phyloP scores from a whole-genome alignment of 2,888 invertebrate species.

The Patella depressa region DNA sequence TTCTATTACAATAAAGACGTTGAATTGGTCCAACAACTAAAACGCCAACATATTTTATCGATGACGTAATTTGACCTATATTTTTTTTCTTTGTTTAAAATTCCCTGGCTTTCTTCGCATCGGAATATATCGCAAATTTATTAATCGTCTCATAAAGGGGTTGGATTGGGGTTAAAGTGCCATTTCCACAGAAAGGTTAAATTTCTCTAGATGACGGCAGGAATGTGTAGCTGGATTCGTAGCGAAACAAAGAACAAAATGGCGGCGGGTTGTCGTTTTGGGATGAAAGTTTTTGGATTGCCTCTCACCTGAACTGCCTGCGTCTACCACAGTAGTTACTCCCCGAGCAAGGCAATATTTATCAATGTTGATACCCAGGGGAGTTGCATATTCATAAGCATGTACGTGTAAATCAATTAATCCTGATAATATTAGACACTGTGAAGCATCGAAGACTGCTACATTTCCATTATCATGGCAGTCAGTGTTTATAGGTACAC shows the following conservation, averaged over 20 bases:
- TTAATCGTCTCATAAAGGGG: too few relatives aligned
- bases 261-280: not conserved
- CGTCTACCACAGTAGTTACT: conserved; percentile 61
- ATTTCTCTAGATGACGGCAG: too few relatives aligned
- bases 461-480: conserved; percentile 32
- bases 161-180: too few relatives aligned
- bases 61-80: too few relatives aligned
- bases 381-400: conserved; percentile 61
- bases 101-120: too few relatives aligned
- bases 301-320: conserved; percentile 61
- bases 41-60: too few relatives aligned
- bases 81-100: too few relatives aligned
- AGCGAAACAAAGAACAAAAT: not conserved
- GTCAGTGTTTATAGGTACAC: conserved; percentile 22
- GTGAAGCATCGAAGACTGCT: conserved; percentile 51
- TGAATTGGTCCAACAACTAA: too few relatives aligned
- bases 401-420: conserved; percentile 66
- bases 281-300: not conserved
- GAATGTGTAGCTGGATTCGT: too few relatives aligned
- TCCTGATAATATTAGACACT: conserved; percentile 62
- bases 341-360: conserved; percentile 56
- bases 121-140: too few relatives aligned
- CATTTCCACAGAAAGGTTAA: too few relatives aligned
- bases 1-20: too few relatives aligned
- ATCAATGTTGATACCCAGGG: conserved; percentile 63